Conservation (phyloP, 2,113 vertebrate species). For the Erpornis zantholeuca region DNA sequence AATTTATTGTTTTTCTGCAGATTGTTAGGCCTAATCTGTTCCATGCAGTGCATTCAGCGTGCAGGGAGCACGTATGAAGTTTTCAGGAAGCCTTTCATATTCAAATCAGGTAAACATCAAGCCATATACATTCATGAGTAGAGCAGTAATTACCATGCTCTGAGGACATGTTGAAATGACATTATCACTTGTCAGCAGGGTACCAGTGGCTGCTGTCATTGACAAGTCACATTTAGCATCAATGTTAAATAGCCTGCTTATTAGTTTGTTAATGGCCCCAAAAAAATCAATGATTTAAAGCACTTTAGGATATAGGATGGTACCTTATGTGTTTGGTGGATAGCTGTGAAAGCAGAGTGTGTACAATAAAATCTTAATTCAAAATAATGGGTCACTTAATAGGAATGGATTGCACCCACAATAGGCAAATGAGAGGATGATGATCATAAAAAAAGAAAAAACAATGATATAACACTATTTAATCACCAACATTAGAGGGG, state of each 20-base stretch:
- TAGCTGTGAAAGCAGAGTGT: neutral
- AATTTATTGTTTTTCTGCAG: conserved; percentile 53
- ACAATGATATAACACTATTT: neutral
- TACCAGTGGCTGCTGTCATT: conserved; percentile 31
- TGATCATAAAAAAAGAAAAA: neutral
- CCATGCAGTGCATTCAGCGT: neutral
- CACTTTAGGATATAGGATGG: neutral
- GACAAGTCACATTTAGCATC: conserved; percentile 48
- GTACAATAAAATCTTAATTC: neutral
- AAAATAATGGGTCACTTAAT: neutral
- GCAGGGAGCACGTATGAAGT: neutral
- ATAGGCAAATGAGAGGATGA: neutral
- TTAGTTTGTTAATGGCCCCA: conserved; percentile 17
- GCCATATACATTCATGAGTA: conserved; percentile 28
- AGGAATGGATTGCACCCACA: neutral
- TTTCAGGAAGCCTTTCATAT: conserved; percentile 9
- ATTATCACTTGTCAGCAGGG: conserved; percentile 58
- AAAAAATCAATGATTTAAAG: conserved; percentile 44
- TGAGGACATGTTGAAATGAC: conserved; percentile 43
- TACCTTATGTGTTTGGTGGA: neutral
- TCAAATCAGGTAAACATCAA: conserved; percentile 58
- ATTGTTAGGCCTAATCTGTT: neutral
- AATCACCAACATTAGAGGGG: neutral
- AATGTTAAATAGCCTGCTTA: conserved; percentile 44
- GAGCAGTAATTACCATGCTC: conserved; percentile 52